Base-by-base conservation (phyloP, 2,888 invertebrate species). In the Oxytorus armatus region DNA sequence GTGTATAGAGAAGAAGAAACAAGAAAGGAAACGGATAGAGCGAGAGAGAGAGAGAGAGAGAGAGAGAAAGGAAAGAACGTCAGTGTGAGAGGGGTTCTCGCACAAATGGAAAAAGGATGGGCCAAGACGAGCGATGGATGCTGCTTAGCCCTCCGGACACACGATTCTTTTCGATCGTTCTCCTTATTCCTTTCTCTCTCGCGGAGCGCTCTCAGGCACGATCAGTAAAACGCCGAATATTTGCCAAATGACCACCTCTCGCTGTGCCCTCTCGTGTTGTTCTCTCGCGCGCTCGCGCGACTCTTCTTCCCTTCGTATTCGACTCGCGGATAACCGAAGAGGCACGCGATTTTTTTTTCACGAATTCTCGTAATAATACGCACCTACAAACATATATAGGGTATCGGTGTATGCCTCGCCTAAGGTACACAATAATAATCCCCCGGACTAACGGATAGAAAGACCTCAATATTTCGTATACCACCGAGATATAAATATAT, bases 151-250 rank as follows among this genome's bases (percentile, higher is more conserved):
- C 84, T 49, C 77, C 72, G 83, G 84, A 82, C 73, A 79, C 63
- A 81, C 75, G 65, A 76, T 78, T 82, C 76, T 61, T n/a, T 63
- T 55, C 76, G 68, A 80, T 80, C 76, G 76, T 73, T 73, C 61
- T 76, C 36, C 36, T 47, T 59, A 36, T 36, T 53, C 53, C 61
- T 47, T 4, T 39, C 21, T 47, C 66, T 61, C 53, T 68, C 39
- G 14, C 53, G 53, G 42, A 61, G 51, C 21, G 65, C 11, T 65
- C 39, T 29, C 53, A 75, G 49, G 77, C 55, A 29, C 69, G 81
- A 85, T 25, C 49, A 23, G 88, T 89, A 89, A 90, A 90, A 87
- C 90, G 89, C 87, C 86, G 88, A 90, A 90, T 91, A 90, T 89
- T 90, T 89, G 85, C 76, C 88, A 90, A 91, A 91, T 90, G 86